These are phyloP conservation scores for Tribolium freemani DNA, from an alignment of 2,888 invertebrate species.

Conservation along the genomic window DNA sequence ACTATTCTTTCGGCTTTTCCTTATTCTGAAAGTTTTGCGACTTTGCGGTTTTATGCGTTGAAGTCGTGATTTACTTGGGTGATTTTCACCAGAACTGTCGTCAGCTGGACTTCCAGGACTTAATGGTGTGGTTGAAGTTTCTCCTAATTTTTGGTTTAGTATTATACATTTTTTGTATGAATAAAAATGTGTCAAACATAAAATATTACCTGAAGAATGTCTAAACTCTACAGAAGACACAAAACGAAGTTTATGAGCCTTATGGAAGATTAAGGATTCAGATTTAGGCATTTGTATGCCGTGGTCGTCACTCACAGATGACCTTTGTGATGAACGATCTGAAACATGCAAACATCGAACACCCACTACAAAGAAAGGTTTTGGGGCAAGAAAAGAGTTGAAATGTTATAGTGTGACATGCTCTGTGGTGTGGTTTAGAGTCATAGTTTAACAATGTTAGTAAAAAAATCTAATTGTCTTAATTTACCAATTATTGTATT, in stretches of 20 bases:
- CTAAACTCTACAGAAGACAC: slow-evolving; percentile 87
- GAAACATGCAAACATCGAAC: slow-evolving; percentile 69
- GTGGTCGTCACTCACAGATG: slow-evolving; percentile 72
- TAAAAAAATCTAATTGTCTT: not conserved
- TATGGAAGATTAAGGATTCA: slow-evolving; percentile 67
- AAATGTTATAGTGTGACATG: slow-evolving; percentile 22
- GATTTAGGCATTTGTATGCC: slow-evolving; percentile 64
- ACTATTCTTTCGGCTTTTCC: slow-evolving; percentile 81
- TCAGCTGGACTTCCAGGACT: slow-evolving; percentile 81
- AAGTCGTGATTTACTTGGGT: slow-evolving; percentile 77
- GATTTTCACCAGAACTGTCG: slow-evolving; percentile 76
- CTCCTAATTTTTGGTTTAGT: slow-evolving; percentile 71
- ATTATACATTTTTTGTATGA: not conserved
- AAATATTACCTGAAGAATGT: slow-evolving; percentile 78
- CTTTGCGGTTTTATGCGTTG: slow-evolving; percentile 95
- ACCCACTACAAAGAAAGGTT: slow-evolving; percentile 10
- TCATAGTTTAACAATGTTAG: no score
- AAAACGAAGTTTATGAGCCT: slow-evolving; percentile 82
- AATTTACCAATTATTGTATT: slow-evolving; percentile 50
- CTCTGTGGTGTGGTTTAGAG: not conserved
- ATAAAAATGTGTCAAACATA: not conserved
- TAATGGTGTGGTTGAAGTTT: slow-evolving; percentile 81
- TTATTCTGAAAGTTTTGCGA: slow-evolving; percentile 91
- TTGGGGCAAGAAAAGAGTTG: slow-evolving; percentile 1
- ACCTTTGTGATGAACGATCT: slow-evolving; percentile 72